phyloP scores from a whole-genome alignment of 2,797 vertebrate genomes.

The Thamnophis elegans region DNA sequence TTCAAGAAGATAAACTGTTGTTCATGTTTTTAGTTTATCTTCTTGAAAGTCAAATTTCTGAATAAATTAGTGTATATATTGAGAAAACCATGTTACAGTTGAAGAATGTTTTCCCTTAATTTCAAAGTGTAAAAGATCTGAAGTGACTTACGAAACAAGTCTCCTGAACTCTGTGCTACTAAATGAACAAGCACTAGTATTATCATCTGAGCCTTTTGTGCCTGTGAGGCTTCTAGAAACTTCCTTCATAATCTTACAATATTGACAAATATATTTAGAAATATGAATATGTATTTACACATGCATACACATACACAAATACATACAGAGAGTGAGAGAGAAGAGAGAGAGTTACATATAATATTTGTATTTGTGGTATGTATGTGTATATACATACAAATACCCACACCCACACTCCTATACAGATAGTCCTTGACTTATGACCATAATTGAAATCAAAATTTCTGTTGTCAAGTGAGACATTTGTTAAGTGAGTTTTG shows the following conservation, averaged over 20 bases:
- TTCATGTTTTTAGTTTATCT: not conserved
- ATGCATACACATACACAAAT: not conserved
- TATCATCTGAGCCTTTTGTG: not conserved
- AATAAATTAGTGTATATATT: not conserved
- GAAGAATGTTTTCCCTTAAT: not conserved
- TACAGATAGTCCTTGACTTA: no score
- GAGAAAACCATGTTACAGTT: not conserved
- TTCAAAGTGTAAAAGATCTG: not conserved
- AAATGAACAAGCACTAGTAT: not conserved
- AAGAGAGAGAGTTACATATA: not conserved
- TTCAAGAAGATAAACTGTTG: not conserved
- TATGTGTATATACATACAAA: not conserved
- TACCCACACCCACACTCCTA: no score
- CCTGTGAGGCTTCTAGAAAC: not conserved
- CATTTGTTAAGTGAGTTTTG: not conserved
- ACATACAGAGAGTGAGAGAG: not conserved
- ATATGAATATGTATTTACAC: not conserved
- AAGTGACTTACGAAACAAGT: not conserved
- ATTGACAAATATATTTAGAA: not conserved
- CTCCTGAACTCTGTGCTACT: not conserved
- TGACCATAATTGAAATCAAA: no score
- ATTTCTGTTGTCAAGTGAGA: no score
- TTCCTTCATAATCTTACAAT: not conserved
- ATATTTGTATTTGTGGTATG: not conserved
- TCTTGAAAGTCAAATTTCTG: not conserved